Base-by-base conservation (phyloP, 2,888 invertebrate species). In the Panzeria rudis region DNA sequence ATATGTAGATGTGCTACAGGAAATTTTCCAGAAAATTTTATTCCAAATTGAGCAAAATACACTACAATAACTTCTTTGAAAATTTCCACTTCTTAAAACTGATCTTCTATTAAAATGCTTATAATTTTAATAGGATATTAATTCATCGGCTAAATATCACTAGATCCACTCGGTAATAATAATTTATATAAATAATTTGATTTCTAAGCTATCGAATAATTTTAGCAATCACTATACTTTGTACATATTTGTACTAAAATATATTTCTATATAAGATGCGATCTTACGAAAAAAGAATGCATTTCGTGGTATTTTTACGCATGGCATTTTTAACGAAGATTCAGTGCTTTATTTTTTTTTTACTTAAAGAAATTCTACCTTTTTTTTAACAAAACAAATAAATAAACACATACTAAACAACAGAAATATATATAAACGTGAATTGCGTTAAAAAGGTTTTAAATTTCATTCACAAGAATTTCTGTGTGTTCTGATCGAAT, bases 241-340 rank as follows among this genome's bases (percentile, higher is more conserved):
- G n/a, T 15, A 20, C 2, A 32, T 23, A 44, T 32, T 52, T 44
- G 1, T 54, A 15, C 25, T 54, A 13, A 11, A 23, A 11, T 50
- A 50, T 50, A n/a, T 25, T 8, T 20, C 8, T 54, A 25, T 68
- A 4, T 56, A 59, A 50, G 50, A 66, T 66, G 41, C 50, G 68
- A 68, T 68, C 41, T 61, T 56, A n/a, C 44, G 4, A 23, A 44
- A 54, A 44, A 76, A 77, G 76, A 83, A 80, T 83, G 88, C 88
- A 89, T 89, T 91, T 91, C 91, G 91, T 91, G 90, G 92, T 91
- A 91, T 91, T 91, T 91, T 91, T 87, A 91, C 91, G 92, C 90
- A 89, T 91, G 87, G 88, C 66, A 85, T 85, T 78, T 82, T 81
- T 75, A 66, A 85, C 75, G 44, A 75, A 85, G 75, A 79, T 75